Evolutionary conservation across 2,888 invertebrate species (phyloP).

Genomic region (Drosophila bunnanda): DNA sequence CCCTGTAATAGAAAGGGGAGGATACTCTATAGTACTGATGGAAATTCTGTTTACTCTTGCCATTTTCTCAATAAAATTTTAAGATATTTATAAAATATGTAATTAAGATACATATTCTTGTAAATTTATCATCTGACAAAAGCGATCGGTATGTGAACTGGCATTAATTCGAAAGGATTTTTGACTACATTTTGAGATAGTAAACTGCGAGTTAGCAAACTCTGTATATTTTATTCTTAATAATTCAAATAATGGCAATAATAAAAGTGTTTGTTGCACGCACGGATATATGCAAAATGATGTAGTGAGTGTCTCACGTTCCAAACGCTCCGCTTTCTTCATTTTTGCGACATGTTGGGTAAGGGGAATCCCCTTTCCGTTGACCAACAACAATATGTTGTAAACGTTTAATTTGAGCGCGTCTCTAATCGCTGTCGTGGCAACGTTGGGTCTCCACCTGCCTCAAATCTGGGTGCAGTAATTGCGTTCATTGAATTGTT

Average conservation of each 20-base stretch:
- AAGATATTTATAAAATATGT: neutral
- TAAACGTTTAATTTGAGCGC: conserved; percentile 77
- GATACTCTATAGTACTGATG: neutral
- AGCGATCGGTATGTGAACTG: neutral
- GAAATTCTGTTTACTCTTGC: neutral
- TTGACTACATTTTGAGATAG: no score
- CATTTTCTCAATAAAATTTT: accelerated
- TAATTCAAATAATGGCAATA: no score
- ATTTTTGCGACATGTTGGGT: conserved; percentile 18
- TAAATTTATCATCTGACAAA: neutral
- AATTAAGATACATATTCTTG: no score
- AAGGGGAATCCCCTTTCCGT: conserved; percentile 20
- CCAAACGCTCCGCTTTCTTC: neutral
- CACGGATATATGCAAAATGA: no score
- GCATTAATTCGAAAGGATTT: neutral
- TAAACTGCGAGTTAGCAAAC: no score
- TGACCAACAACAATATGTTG: conserved; percentile 75
- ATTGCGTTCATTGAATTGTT: conserved; percentile 81
- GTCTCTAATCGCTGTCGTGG: conserved; percentile 77
- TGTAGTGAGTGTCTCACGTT: neutral
- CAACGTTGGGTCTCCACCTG: conserved; percentile 51
- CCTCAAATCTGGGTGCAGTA: conserved; percentile 56
- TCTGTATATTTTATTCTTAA: no score
- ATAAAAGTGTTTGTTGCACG: no score
- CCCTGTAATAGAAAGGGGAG: neutral